phyloP scores from a whole-genome alignment of 2,113 vertebrate species.

The Indicator indicator region DNA sequence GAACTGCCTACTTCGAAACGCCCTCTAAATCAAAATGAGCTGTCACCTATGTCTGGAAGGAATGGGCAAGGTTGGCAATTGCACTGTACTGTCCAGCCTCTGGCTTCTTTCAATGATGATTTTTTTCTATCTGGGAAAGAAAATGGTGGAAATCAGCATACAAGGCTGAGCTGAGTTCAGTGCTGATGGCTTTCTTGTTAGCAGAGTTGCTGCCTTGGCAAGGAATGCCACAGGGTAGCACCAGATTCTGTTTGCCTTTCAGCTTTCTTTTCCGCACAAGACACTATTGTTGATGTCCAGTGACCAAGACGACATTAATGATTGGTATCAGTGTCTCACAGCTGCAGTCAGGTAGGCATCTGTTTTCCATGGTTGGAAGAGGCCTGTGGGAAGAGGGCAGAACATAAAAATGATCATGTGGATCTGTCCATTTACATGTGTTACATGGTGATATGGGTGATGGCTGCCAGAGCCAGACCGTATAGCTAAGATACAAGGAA shows the following conservation, averaged over 20 bases:
- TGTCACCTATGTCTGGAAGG: background rate
- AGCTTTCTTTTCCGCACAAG: slow-evolving; percentile 89
- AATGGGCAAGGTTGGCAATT: background rate
- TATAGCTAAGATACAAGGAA: background rate
- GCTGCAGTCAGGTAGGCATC: slow-evolving; percentile 80
- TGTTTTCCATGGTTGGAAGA: background rate
- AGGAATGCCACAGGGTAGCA: background rate
- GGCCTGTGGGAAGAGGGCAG: background rate
- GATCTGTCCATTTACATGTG: background rate
- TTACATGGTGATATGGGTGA: background rate
- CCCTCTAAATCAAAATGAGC: background rate
- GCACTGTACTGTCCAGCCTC: background rate
- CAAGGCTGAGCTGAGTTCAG: background rate
- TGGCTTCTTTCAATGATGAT: background rate
- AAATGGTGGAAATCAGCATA: background rate
- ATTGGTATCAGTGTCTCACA: slow-evolving; percentile 86
- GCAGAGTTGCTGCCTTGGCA: background rate
- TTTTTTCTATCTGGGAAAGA: background rate
- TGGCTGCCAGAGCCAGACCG: no score
- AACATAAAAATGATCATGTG: background rate
- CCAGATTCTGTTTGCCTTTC: slow-evolving; percentile 35
- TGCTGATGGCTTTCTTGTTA: background rate
- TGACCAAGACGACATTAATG: slow-evolving; percentile 87
- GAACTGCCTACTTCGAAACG: background rate
- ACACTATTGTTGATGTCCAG: slow-evolving; percentile 92